Base-by-base conservation (phyloP, 2,113 vertebrate genomes). In the Lanius ludovicianus region DNA sequence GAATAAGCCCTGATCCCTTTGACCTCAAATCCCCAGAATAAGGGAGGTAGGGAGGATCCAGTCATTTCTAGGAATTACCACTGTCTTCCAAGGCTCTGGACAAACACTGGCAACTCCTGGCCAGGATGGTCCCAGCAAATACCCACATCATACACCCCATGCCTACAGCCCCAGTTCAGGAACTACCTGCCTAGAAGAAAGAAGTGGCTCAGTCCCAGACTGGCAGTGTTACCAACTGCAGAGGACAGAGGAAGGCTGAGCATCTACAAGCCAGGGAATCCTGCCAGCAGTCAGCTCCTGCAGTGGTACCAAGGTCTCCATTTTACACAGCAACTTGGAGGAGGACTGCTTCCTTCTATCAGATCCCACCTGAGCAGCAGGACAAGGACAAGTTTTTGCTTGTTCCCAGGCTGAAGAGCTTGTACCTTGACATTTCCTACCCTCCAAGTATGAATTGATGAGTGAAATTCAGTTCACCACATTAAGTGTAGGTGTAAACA, bases 231-330 rank as follows among this genome's bases (percentile, higher is more conserved):
- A 79, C 75, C 87, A 96, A 15, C 68, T 95, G 91, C 92, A 95
- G 89, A 96, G 88, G 73, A 83, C 82, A 89, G 68, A 56, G 64
- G 30, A 91, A 92, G n/a, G 62, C 80, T 89, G 80, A 90, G 76
- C 64, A 87, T 46, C 8, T 8, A 67, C 60, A n/a, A 92, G 60
- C 41, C 83, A 93, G 80, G 93, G 77, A 96, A 86, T 41, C 49
- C 76, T 90, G 95, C 92, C 93, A 94, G 86, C 60, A 92, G 59
- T n/a, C 79, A 90, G 56, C 57, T 89, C 56, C 90, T 92, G 83
- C 88, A 86, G 67, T 0, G 0, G 28, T 68, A 92, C 71, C 44
- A 57, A 56, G 44, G 73, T 81, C 76, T 97, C 93, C 95, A 96
- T 90, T 93, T 96, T 60, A 71, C 71, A 86, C 7, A 24, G 53